Conservation (phyloP, 1,140 invertebrate species). For the Caligus rogercresseyi region DNA sequence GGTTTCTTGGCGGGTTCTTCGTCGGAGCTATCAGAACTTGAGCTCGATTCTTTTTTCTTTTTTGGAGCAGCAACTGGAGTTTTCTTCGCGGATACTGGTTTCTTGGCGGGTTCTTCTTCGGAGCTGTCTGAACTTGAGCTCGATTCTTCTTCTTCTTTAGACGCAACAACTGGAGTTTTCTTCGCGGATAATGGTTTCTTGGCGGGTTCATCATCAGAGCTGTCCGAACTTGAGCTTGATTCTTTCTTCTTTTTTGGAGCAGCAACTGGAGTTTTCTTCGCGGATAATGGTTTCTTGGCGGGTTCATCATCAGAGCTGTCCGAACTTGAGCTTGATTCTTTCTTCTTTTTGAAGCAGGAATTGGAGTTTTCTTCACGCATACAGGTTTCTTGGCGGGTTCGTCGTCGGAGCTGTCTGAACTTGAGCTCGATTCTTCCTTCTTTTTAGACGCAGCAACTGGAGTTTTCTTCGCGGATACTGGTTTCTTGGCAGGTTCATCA, state of each 20-base stretch:
- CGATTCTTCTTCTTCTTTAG: conserved; percentile 1
- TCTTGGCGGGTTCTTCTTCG: not conserved
- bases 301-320: not conserved
- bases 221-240: conserved; percentile 4
- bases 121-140: not conserved
- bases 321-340: not conserved
- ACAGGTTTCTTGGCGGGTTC: not conserved
- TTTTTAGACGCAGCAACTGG: not conserved
- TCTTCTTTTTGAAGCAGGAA: not conserved
- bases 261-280: not conserved
- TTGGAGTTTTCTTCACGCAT: not conserved
- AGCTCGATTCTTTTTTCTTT: conserved; percentile 10
- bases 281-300: not conserved
- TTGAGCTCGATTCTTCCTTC: not conserved
- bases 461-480: not conserved
- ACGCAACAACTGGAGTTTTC: not conserved
- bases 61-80: not conserved
- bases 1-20: not conserved
- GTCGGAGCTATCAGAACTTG: not conserved
- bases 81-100: not conserved
- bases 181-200: not conserved
- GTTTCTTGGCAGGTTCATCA: conserved; percentile 4
- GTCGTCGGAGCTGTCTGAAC: not conserved
- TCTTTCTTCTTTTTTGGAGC: not conserved
- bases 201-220: conserved; percentile 10